Conservation (phyloP, 1,140 invertebrate genomes). For the Archivesica marissinica region DNA sequence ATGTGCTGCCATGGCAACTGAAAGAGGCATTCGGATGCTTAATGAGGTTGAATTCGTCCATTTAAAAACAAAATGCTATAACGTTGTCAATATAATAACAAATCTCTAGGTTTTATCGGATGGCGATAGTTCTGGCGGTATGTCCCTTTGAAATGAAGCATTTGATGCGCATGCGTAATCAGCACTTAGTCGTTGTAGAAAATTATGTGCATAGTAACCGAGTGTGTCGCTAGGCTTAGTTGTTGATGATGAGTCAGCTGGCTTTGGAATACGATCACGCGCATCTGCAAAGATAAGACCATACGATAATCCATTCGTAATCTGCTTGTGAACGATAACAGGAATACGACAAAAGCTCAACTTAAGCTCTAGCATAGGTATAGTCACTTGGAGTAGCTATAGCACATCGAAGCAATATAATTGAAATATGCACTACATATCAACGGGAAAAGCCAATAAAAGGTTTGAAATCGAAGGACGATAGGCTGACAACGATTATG, state of each 20-base stretch:
- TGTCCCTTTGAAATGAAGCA: background rate
- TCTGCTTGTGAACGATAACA: background rate
- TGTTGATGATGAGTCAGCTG: background rate
- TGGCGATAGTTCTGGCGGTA: background rate
- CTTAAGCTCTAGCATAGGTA: background rate
- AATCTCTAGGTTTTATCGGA: background rate
- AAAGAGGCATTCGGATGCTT: too few relatives aligned
- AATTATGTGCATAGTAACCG: constrained; percentile 27
- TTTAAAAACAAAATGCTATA: too few relatives aligned
- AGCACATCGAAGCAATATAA: background rate
- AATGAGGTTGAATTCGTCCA: too few relatives aligned
- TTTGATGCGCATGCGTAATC: constrained; percentile 16
- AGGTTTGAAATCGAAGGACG: background rate
- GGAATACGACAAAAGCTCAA: background rate
- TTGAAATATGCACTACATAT: background rate
- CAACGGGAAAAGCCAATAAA: too few relatives aligned
- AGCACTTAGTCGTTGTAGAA: constrained; percentile 34
- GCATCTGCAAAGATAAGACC: constrained; percentile 7
- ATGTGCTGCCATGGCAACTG: too few relatives aligned
- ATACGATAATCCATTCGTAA: background rate
- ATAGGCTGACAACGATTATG: background rate
- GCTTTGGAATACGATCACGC: background rate
- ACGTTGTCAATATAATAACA: too few relatives aligned
- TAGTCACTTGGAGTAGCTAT: background rate
- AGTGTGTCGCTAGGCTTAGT: background rate